Evolutionary conservation across 2,888 invertebrate species (phyloP).

Genomic region (Sialis fuliginosa): DNA sequence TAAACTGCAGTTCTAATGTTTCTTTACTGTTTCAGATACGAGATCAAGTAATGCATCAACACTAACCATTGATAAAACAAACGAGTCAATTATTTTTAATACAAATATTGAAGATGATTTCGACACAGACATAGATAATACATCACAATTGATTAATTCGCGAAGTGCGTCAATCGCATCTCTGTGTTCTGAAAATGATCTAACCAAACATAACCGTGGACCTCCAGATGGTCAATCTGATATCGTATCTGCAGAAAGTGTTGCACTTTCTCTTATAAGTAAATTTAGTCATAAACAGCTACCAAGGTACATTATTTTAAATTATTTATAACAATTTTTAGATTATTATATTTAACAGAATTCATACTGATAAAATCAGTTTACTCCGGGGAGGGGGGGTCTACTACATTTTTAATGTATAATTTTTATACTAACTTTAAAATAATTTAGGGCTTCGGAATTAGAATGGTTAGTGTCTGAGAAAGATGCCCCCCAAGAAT

Average conservation of each 20-base stretch:
- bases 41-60: too few relatives aligned
- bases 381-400: too few relatives aligned
- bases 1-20: too few relatives aligned
- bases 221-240: slow-evolving; percentile 29
- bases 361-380: too few relatives aligned
- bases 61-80: slow-evolving; percentile 14
- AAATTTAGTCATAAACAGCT: slow-evolving; percentile 59
- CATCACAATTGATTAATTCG: slow-evolving; percentile 25
- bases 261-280: slow-evolving; percentile 57
- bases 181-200: slow-evolving; percentile 37
- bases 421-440: background rate
- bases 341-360: too few relatives aligned
- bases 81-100: slow-evolving; percentile 26
- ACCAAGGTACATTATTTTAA: slow-evolving; percentile 27
- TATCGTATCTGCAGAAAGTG: slow-evolving; percentile 51
- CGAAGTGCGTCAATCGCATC: slow-evolving; percentile 39
- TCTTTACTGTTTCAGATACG: too few relatives aligned
- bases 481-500: slow-evolving; percentile 53
- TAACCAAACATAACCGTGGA: slow-evolving; percentile 24
- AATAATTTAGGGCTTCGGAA: slow-evolving; percentile 41
- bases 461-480: slow-evolving; percentile 67
- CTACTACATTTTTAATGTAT: background rate
- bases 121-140: slow-evolving; percentile 30
- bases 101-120: slow-evolving; percentile 34
- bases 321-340: too few relatives aligned